Percentiles rank a stretch among this genome's conserved stretches.
phyloP scores from a whole-genome alignment of 1,140 invertebrate species.

The Andrena cerasifolii region DNA sequence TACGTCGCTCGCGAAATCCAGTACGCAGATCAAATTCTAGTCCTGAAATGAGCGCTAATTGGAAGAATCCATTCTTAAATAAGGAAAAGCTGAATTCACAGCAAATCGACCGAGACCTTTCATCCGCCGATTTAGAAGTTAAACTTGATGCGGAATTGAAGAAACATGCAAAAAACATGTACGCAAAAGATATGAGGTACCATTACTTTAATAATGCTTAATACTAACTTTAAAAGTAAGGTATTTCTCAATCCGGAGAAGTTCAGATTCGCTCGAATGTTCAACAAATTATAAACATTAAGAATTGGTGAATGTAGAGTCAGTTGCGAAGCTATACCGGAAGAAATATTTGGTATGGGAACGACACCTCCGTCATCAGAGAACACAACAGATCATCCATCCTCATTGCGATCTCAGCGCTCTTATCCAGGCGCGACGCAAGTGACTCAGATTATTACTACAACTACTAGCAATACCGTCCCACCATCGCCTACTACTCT shows the following conservation, averaged over 20 bases:
- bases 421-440: slow-evolving; percentile 76
- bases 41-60: slow-evolving; percentile 94
- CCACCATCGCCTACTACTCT: slow-evolving; percentile 77
- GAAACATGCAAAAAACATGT: slow-evolving; percentile 86
- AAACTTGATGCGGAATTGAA: slow-evolving; percentile 81
- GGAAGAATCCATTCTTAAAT: slow-evolving; percentile 88
- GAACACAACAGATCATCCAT: slow-evolving; percentile 69
- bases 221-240: too few species aligned
- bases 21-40: slow-evolving; percentile 94
- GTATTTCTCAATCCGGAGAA: too few species aligned
- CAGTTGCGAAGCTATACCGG: slow-evolving; percentile 94
- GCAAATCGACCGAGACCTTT: slow-evolving; percentile 71
- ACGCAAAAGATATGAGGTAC: slow-evolving; percentile 86
- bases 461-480: slow-evolving; percentile 73
- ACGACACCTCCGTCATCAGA: slow-evolving; percentile 83
- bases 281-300: too few species aligned
- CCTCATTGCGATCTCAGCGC: slow-evolving; percentile 74
- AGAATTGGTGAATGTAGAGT: slow-evolving; percentile 80
- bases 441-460: slow-evolving; percentile 63
- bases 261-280: too few species aligned
- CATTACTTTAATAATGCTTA: neutral
- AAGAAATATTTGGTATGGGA: slow-evolving; percentile 89
- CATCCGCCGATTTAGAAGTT: slow-evolving; percentile 73
- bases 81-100: slow-evolving; percentile 79
- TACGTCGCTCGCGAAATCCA: slow-evolving; percentile 87